Base-by-base conservation (phyloP, 2,888 invertebrate genomes). In the Drosophila yooni region DNA sequence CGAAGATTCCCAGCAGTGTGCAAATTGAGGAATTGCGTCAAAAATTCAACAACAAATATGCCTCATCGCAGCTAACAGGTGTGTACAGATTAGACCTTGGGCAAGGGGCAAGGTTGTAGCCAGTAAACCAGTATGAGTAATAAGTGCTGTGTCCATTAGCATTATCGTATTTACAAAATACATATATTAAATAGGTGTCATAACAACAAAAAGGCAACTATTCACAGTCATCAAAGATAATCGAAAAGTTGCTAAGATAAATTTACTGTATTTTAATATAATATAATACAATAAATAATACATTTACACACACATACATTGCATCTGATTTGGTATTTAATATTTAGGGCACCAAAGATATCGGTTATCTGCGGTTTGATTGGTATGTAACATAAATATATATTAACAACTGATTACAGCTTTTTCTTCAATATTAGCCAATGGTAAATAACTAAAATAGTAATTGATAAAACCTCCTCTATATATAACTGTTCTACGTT, bases 1-100 rank as follows among this genome's bases (percentile, higher is more conserved):
- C 81, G 8, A 70, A 80, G 70, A 79, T 76, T 63, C 89, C 91
- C 29, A 89, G 83, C n/a, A 60, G 76, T 18, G 80, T 82, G 46
- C 92, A 92, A 75, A 88, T 93, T 46, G 89, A 91, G 60, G 89
- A 92, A 50, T 82, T 93, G 75, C 89, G 93, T 57, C 88, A 91
- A 63, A 81, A 81, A 40, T 93, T 93, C 74, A 85, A 91, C 7
- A 77, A 89, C 48, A 91, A 92, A 81, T 90, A 91, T 59, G 90
- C 90, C 69, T 84, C 87, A 18, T 84, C 84, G 43, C 89, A 89
- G 33, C 88, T 91, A 8, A 53, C 88, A 83, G 91, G 92, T 91
- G 79, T 83, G 81, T 59, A 15, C 15, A 27, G 34, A n/a, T 63
- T 48, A 4, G 56, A 53, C 50, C 57, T 38, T 48, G 38, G 38